phyloP scores from a whole-genome alignment of 2,888 invertebrate species.

The Buathra laborator region DNA sequence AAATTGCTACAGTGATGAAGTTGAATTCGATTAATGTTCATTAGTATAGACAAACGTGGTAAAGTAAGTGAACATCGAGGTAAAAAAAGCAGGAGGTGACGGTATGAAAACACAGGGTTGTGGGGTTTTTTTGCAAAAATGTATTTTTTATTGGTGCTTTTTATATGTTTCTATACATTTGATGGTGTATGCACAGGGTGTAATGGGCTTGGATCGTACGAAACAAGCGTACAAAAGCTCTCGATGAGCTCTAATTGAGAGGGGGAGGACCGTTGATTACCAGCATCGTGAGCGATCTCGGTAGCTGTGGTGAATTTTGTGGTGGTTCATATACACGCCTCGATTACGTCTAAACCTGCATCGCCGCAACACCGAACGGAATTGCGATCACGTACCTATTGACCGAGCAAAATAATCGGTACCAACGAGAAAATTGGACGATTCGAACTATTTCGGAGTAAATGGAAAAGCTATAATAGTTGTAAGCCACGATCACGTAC shows the following conservation, averaged over 20 bases:
- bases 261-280: conserved; percentile 57
- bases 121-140: conserved; percentile 15
- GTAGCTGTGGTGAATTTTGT: conserved; percentile 9
- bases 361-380: conserved; percentile 38
- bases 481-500: conserved; percentile 9
- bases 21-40: background rate
- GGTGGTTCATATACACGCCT: conserved; percentile 36
- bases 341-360: conserved; percentile 47
- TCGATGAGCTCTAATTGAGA: conserved; percentile 61
- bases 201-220: conserved; percentile 8
- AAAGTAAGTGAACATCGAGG: background rate
- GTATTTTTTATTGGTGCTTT: conserved; percentile 11
- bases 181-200: background rate
- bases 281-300: conserved; percentile 25
- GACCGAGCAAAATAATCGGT: conserved; percentile 65
- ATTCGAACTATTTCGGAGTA: conserved; percentile 57
- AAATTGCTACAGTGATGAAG: background rate
- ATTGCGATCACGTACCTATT: conserved; percentile 66
- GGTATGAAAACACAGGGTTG: background rate
- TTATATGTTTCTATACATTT: background rate
- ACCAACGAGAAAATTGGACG: conserved; percentile 66
- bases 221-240: conserved; percentile 52
- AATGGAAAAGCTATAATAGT: conserved; percentile 61
- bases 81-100: background rate
- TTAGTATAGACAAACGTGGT: background rate